These are phyloP conservation scores for Microcebus tavaratra DNA, from an alignment of 2,113 vertebrate species.

Conservation along the genomic window DNA sequence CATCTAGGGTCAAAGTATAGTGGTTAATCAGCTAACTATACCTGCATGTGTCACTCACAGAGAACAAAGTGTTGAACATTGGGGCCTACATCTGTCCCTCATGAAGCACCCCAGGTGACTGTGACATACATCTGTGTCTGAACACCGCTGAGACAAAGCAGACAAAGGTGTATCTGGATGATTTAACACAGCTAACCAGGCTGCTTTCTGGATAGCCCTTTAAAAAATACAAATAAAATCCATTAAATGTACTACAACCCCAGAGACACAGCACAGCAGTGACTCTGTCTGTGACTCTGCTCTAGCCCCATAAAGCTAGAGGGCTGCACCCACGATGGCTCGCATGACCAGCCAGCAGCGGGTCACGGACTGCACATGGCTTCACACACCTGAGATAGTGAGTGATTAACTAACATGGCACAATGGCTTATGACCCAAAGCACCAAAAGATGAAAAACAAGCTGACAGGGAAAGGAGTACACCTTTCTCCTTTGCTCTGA, in stretches of 20 bases:
- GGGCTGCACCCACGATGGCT: not conserved
- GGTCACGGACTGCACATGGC: not conserved
- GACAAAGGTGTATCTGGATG: not conserved
- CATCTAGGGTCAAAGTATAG: no score
- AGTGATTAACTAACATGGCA: not conserved
- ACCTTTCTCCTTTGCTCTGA: not conserved
- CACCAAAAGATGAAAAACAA: not conserved
- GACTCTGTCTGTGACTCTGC: rapidly evolving
- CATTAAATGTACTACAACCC: rapidly evolving
- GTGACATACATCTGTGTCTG: not conserved
- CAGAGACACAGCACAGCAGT: not conserved
- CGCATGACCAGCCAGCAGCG: rapidly evolving
- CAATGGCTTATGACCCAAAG: not conserved
- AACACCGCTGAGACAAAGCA: not conserved
- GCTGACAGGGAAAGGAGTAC: no score
- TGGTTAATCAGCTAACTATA: no score
- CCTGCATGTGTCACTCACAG: not conserved
- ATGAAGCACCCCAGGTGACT: not conserved
- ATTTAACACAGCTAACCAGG: rapidly evolving
- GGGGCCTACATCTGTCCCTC: rapidly evolving
- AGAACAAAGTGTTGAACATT: rapidly evolving
- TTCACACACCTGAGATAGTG: not conserved
- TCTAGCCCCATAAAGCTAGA: not conserved
- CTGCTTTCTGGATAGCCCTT: not conserved
- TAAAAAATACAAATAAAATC: not conserved